These are phyloP conservation scores for Minunthozetes semirufus DNA, from an alignment of 2,888 invertebrate species.

Conservation along the genomic window DNA sequence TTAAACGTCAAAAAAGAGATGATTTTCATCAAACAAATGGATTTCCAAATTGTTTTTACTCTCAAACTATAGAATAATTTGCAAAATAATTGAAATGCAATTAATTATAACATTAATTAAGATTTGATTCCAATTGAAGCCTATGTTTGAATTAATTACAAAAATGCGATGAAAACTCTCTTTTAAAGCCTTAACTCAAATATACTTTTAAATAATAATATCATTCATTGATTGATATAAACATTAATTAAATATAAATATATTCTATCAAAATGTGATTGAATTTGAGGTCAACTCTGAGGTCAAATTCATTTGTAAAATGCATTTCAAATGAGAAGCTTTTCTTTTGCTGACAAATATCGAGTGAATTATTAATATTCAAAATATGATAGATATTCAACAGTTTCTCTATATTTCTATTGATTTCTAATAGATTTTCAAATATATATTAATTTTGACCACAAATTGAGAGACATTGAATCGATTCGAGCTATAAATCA, in stretches of 20 bases:
- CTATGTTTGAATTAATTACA: neutral
- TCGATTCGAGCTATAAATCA: too few species aligned
- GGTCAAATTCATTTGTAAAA: too few species aligned
- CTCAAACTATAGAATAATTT: neutral
- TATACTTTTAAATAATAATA: constrained; percentile 14
- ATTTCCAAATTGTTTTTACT: too few species aligned
- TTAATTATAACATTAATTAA: neutral
- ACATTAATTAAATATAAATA: neutral
- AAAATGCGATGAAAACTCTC: constrained; percentile 6
- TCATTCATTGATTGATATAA: neutral
- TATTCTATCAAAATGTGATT: constrained; percentile 26
- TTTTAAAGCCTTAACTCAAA: constrained; percentile 1
- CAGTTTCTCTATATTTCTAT: neutral
- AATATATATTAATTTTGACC: too few species aligned
- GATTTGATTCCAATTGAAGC: neutral
- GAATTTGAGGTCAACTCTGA: constrained; percentile 10
- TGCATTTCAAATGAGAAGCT: neutral
- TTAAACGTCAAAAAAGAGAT: too few species aligned
- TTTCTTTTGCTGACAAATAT: neutral
- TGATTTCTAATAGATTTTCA: too few species aligned
- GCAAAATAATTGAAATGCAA: constrained; percentile 1
- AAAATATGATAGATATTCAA: neutral
- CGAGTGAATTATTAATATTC: neutral
- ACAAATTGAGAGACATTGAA: too few species aligned
- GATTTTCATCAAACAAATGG: too few species aligned